Evolutionary conservation across 1,140 invertebrate genomes (phyloP), one percentile per base, ranked within the genome.

Genomic region (Idris sp.): DNA sequence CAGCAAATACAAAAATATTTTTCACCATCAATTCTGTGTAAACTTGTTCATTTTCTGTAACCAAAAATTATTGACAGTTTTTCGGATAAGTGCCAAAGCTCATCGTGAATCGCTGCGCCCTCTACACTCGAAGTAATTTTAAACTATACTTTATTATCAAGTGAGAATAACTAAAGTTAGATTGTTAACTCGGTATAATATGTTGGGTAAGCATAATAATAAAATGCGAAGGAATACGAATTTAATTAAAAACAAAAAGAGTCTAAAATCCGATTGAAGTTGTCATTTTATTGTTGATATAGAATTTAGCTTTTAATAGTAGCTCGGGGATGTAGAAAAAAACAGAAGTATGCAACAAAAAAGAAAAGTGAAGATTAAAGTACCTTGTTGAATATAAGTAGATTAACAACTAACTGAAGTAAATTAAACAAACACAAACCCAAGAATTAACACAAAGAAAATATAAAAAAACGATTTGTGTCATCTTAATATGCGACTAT

Each of bases 341-440:
- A 58, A 49, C 62, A 64, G 54, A 30, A 16, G 22, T 44, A 31
- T 59, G 7, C 36, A 40, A 49, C 73, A 31, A 76, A 31, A 56
- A 30, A 83, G 83, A 65, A 18, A 28, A 73, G 8, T 51, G 43
- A 19, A 79, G 78, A 83, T 83, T 81, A 78, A 81, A 85, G 84
- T 86, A 86, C 83, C 85, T 86, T 85, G 81, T 86, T 84, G 83
- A 85, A 59, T 84, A 83, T 84, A 86, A 86, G 82, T 83, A 85
- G 80, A 75, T 83, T 61, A 78, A 83, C 83, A 74, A 78, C 78
- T 80, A 81, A 81, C 26, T 40, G 30, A 53, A 31, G 28, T 38
- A 30, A 62, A 19, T 22, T n/a, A 30, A 19, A 69, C 49, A 51
- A 26, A 22, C n/a, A 31, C 9, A 40, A 67, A 18, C 16, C 19